Conservation (phyloP, 2,888 invertebrate species). For the Dryobota labecula region DNA sequence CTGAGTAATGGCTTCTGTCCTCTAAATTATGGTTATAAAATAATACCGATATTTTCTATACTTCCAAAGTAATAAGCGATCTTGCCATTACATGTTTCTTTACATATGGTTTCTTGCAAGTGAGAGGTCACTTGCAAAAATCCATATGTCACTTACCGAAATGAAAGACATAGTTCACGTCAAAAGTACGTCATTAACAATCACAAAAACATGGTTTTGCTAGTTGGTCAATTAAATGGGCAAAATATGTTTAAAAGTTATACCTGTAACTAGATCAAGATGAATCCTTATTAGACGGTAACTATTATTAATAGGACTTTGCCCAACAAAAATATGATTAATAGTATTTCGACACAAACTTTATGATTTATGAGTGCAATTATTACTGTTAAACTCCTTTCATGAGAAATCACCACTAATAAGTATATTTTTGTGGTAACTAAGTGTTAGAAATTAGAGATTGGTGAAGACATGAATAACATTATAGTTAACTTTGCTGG, state of each 20-base stretch:
- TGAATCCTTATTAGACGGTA: conserved; percentile 16
- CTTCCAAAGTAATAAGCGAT: no score
- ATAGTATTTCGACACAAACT: conserved; percentile 53
- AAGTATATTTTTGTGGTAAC: conserved; percentile 23
- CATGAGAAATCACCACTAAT: conserved; percentile 32
- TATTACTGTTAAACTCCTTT: conserved; percentile 48
- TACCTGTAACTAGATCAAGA: background rate
- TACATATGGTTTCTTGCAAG: no score
- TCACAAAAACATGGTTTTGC: no score
- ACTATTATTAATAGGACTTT: conserved; percentile 50
- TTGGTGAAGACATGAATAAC: background rate
- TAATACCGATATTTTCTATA: no score
- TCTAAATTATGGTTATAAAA: no score
- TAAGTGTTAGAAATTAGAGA: background rate
- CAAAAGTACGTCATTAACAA: no score
- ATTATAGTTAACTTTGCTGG: background rate
- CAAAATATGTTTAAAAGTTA: background rate
- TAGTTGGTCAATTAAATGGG: background rate
- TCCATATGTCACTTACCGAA: no score
- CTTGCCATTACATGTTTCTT: no score
- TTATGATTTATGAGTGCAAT: conserved; percentile 57
- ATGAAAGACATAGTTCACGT: no score
- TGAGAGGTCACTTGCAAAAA: no score
- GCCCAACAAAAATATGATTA: conserved; percentile 58
- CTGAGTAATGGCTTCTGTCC: no score